A percentile compares a stretch with the other conserved stretches of the same genome.
phyloP scores from a whole-genome alignment of 2,797 vertebrate genomes.

The Sparidentex hasta region DNA sequence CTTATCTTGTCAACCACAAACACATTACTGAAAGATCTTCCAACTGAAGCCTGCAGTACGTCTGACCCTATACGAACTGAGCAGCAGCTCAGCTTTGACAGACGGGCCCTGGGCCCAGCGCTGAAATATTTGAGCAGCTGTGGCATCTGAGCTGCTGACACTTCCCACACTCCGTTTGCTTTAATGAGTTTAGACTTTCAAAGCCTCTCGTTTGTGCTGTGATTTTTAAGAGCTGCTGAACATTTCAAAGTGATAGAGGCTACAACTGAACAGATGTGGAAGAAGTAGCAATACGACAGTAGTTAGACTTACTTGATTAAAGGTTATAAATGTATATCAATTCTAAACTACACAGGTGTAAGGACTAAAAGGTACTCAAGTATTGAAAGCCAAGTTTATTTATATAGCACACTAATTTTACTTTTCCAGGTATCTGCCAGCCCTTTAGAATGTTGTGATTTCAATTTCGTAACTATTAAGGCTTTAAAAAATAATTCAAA shows the following conservation, averaged over 20 bases:
- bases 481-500: no score
- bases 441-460: no score
- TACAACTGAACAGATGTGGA: background rate
- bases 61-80: conserved; percentile 26
- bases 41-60: conserved; percentile 36
- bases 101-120: conserved; percentile 32
- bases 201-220: conserved; percentile 10
- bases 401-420: rapidly evolving
- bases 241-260: conserved; percentile 4
- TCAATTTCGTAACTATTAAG: no score
- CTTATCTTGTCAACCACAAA: conserved; percentile 39
- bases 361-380: no score
- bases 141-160: conserved; percentile 26
- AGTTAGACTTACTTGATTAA: background rate
- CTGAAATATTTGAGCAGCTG: conserved; percentile 48
- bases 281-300: no score
- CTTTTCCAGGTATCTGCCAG: background rate
- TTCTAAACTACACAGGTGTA: background rate
- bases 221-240: conserved; percentile 10
- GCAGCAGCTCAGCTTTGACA: conserved; percentile 41
- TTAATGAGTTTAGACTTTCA: conserved; percentile 44
- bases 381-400: background rate
- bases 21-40: conserved; percentile 22
- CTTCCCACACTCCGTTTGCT: conserved; percentile 33
- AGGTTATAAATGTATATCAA: no score